Conservation (phyloP, 1,140 invertebrate species). For the Maconellicoccus hirsutus region DNA sequence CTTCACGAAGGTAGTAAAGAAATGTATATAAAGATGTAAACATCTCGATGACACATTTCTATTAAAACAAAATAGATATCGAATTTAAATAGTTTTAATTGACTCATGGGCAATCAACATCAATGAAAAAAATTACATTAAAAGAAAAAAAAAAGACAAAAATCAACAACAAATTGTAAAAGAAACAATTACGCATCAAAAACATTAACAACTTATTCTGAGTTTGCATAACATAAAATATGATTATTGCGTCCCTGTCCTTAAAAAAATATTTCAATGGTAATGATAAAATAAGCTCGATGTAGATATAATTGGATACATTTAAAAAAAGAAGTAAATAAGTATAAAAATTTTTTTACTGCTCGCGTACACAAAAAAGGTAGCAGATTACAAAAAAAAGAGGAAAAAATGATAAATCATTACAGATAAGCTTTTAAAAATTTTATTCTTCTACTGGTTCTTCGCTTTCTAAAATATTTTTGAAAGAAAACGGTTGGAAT, state of each 20-base stretch:
- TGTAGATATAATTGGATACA: background rate
- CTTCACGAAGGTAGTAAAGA: no score
- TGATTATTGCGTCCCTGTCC: constrained; percentile 5
- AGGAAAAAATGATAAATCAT: background rate
- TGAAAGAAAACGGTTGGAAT: constrained; percentile 90
- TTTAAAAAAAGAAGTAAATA: background rate
- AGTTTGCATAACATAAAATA: constrained; percentile 1
- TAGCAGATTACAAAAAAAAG: background rate
- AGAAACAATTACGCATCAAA: constrained; percentile 14
- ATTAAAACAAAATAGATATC: no score
- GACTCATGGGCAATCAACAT: constrained; percentile 5
- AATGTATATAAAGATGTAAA: no score
- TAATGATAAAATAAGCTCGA: constrained; percentile 22
- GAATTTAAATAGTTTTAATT: background rate
- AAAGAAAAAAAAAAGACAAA: background rate
- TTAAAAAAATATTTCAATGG: constrained; percentile 12
- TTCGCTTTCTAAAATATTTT: constrained; percentile 59
- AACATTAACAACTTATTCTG: background rate
- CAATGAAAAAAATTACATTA: background rate
- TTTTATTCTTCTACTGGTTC: constrained; percentile 33
- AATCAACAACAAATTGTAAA: constrained; percentile 8
- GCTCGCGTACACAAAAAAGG: background rate
- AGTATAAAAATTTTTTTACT: background rate
- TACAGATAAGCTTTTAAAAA: constrained; percentile 1
- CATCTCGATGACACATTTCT: no score